These are phyloP conservation scores for Monodelphis domestica DNA, from an alignment of 2,797 vertebrate species.

Conservation along the genomic window DNA sequence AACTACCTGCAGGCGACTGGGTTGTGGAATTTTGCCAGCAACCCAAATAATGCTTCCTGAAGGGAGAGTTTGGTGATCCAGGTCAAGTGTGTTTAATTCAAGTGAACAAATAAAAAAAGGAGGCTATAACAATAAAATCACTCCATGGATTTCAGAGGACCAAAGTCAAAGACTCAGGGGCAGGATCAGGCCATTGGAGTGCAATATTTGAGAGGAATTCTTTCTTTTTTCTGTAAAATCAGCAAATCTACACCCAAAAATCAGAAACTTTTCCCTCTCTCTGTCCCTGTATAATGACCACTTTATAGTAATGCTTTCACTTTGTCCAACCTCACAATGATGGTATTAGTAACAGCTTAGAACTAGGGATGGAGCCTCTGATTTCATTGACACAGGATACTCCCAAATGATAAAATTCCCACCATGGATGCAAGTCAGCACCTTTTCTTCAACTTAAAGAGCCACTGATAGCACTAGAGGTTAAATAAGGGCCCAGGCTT, in stretches of 20 bases:
- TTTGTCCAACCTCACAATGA: not conserved
- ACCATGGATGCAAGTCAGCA: not conserved
- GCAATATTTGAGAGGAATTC: not conserved
- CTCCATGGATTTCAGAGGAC: not conserved
- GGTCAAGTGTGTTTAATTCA: not conserved
- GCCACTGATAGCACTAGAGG: not conserved
- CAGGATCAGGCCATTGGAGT: not conserved
- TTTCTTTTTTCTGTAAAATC: not conserved
- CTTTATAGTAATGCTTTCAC: not conserved
- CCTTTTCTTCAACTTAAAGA: not conserved
- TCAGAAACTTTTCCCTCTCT: not conserved
- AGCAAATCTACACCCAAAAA: not conserved
- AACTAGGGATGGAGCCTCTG: not conserved
- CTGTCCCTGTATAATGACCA: not conserved
- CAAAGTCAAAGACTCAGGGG: constrained; percentile 21
- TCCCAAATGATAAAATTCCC: not conserved
- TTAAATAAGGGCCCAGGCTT: not conserved
- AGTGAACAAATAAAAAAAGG: constrained; percentile 27
- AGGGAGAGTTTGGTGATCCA: constrained; percentile 22
- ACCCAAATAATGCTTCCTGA: constrained; percentile 28
- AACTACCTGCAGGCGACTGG: not conserved
- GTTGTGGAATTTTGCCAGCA: constrained; percentile 13
- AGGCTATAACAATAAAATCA: not conserved
- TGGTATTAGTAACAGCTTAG: not conserved
- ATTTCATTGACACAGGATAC: not conserved